These are phyloP conservation scores for Hormaphis cornu DNA, from an alignment of 1,140 invertebrate genomes.

Conservation along the genomic window DNA sequence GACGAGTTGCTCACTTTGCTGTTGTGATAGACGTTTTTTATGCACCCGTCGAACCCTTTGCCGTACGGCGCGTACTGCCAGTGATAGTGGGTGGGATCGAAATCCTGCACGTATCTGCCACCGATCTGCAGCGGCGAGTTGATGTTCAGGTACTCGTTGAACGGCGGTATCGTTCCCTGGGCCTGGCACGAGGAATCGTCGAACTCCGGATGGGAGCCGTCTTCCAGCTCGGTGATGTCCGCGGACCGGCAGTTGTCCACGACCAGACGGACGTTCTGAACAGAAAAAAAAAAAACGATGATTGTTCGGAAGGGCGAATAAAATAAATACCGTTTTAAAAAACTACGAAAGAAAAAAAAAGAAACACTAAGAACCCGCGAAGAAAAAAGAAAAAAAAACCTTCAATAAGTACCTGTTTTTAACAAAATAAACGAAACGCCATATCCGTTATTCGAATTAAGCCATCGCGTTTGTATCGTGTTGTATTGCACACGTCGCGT, in stretches of 20 bases:
- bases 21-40: constrained; percentile 89
- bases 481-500: too few relatives aligned
- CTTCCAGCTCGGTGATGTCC: constrained; percentile 74
- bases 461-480: too few relatives aligned
- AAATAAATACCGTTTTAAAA: background rate
- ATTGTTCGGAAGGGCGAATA: background rate
- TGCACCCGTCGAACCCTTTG: constrained; percentile 88
- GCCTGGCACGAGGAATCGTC: constrained; percentile 82
- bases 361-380: background rate
- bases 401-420: too few relatives aligned
- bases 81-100: constrained; percentile 73
- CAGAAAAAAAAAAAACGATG: constrained; percentile 35
- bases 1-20: constrained; percentile 72
- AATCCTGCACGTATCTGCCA: constrained; percentile 75
- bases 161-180: constrained; percentile 76
- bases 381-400: background rate
- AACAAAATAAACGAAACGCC: too few relatives aligned
- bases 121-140: constrained; percentile 90
- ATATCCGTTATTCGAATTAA: too few relatives aligned
- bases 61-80: constrained; percentile 78
- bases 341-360: background rate
- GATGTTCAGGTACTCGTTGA: constrained; percentile 94
- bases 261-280: constrained; percentile 69
- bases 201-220: constrained; percentile 73
- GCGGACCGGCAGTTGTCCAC: constrained; percentile 86